A percentile compares a stretch with the other conserved stretches of the same genome.
Conservation (phyloP, 2,113 vertebrate genomes). For the Okapia johnstoni region DNA sequence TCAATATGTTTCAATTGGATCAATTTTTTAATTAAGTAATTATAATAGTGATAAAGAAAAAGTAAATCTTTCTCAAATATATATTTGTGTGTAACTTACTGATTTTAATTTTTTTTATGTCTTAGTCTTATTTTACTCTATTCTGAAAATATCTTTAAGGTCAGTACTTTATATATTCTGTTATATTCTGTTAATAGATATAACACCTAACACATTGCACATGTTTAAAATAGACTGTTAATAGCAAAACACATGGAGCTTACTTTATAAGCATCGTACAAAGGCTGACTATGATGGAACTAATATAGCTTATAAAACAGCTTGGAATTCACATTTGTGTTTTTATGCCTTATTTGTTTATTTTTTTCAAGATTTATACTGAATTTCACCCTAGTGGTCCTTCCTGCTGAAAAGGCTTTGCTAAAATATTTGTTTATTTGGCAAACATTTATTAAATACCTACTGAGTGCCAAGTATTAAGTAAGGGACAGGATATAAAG, state of each 20-base stretch:
- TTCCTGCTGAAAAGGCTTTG: background rate
- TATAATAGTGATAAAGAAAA: background rate
- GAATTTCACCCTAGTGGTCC: background rate
- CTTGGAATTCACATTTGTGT: conserved; percentile 25
- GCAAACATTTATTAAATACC: background rate
- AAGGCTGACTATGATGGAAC: conserved; percentile 25
- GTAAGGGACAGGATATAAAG: background rate
- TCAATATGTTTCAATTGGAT: background rate
- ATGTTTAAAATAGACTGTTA: conserved; percentile 57
- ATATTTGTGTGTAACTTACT: background rate
- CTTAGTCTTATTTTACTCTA: background rate
- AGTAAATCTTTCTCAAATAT: background rate
- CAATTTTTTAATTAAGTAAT: conserved; percentile 1
- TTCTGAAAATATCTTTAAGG: background rate
- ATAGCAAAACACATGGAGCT: conserved; percentile 33
- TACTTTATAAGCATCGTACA: conserved; percentile 30
- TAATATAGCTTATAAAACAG: conserved; percentile 52
- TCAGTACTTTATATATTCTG: conserved; percentile 1
- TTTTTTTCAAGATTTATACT: conserved; percentile 25
- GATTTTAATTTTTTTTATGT: background rate
- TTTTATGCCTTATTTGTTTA: conserved; percentile 40
- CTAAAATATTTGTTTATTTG: background rate
- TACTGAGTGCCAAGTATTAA: background rate
- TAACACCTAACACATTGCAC: background rate
- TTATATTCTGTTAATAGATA: conserved; percentile 5